Conservation (phyloP, 1,140 invertebrate species). For the Drosophila prosaltans region DNA sequence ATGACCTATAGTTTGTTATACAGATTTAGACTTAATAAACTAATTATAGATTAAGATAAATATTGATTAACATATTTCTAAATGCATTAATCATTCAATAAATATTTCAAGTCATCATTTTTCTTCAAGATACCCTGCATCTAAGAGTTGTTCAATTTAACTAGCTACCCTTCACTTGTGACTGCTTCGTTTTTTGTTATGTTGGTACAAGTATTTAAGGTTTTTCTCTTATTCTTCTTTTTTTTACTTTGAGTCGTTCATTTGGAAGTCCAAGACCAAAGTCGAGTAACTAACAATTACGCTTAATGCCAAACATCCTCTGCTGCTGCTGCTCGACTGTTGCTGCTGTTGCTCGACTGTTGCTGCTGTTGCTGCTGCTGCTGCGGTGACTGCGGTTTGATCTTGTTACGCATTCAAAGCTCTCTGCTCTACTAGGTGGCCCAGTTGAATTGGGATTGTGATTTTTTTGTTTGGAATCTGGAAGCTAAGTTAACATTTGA, state of each 20-base stretch:
- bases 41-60: no score
- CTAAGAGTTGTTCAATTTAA: conserved; percentile 57
- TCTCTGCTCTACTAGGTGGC: conserved; percentile 50
- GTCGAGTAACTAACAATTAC: conserved; percentile 71
- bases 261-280: conserved; percentile 27
- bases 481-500: conserved; percentile 55
- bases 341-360: conserved; percentile 20
- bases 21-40: no score
- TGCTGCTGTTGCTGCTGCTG: conserved; percentile 10
- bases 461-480: conserved; percentile 33
- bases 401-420: conserved; percentile 74
- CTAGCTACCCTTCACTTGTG: conserved; percentile 69
- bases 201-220: conserved; percentile 78
- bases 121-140: not conserved
- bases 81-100: no score
- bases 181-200: conserved; percentile 44
- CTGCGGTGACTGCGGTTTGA: conserved; percentile 76
- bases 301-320: conserved; percentile 80
- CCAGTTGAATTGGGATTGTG: conserved; percentile 21
- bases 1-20: not conserved
- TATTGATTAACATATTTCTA: no score
- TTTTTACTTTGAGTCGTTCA: conserved; percentile 15
- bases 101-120: not conserved
- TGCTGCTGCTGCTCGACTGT: conserved; percentile 31
- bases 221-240: conserved; percentile 52